A percentile compares a stretch with the other conserved stretches of the same genome.
Evolutionary conservation across 2,888 invertebrate species (phyloP).

Genomic region (Oxyscelio sp.): DNA sequence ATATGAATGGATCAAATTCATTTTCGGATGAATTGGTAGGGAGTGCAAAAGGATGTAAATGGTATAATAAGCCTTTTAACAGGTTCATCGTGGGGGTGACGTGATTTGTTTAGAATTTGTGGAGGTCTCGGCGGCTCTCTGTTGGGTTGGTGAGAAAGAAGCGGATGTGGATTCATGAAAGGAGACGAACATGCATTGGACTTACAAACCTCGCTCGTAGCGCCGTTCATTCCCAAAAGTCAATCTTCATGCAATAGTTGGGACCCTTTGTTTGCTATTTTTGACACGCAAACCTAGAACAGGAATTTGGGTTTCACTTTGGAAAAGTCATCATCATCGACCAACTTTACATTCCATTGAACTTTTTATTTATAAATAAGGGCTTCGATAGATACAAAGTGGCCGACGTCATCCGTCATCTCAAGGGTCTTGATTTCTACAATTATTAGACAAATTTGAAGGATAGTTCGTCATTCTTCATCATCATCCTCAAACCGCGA

Average conservation of each 20-base stretch:
- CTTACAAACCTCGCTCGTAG: constrained; percentile 45
- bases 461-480: too few species aligned
- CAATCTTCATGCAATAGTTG: constrained; percentile 42
- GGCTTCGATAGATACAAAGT: too few species aligned
- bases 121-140: constrained; percentile 46
- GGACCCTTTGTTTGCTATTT: constrained; percentile 46
- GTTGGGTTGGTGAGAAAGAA: constrained; percentile 50
- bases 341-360: not conserved
- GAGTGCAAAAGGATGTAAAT: constrained; percentile 48
- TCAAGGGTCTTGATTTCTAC: too few species aligned
- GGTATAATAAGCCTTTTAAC: constrained; percentile 65
- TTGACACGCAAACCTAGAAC: constrained; percentile 31
- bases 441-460: too few species aligned
- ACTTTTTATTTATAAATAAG: too few species aligned
- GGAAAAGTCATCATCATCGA: constrained; percentile 14
- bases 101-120: constrained; percentile 63
- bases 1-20: not conserved
- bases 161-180: constrained; percentile 62
- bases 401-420: too few species aligned
- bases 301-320: constrained; percentile 23
- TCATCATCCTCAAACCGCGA: too few species aligned
- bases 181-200: constrained; percentile 45
- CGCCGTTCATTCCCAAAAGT: constrained; percentile 58
- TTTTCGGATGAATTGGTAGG: not conserved
- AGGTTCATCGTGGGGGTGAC: constrained; percentile 58